Conservation (phyloP, 2,797 vertebrate species). For the Sebastes glaucus region DNA sequence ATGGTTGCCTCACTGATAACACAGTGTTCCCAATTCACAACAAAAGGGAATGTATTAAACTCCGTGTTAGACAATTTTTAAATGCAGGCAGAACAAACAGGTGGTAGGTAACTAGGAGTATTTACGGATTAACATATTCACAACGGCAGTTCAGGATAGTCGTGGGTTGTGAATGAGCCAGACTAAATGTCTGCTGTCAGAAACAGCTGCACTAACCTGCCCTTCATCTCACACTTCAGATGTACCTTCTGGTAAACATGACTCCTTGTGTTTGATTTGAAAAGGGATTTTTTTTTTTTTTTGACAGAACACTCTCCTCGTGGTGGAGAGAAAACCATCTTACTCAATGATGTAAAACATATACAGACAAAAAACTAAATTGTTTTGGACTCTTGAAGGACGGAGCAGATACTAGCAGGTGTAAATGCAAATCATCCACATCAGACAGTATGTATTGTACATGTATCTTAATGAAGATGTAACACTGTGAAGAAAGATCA, state of each 20-base stretch:
- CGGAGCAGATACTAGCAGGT: neutral
- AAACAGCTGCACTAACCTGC: neutral
- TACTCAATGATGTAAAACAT: constrained; percentile 3
- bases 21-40: constrained; percentile 20
- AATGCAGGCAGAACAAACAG: constrained; percentile 2
- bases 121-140: constrained; percentile 20
- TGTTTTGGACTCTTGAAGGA: neutral
- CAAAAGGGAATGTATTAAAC: constrained; percentile 24
- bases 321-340: neutral
- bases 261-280: neutral
- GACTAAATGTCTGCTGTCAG: constrained; percentile 8
- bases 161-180: neutral
- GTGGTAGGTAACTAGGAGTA: neutral
- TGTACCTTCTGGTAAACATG: neutral
- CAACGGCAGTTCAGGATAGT: neutral
- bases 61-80: constrained; percentile 5
- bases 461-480: neutral
- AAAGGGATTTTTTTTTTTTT: neutral
- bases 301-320: neutral
- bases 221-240: neutral
- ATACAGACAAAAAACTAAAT: neutral
- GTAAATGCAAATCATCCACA: constrained; percentile 28
- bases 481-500: neutral
- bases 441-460: neutral
- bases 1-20: constrained; percentile 35